Conservation (phyloP, 2,888 invertebrate genomes). For the Macrophya annulata region DNA sequence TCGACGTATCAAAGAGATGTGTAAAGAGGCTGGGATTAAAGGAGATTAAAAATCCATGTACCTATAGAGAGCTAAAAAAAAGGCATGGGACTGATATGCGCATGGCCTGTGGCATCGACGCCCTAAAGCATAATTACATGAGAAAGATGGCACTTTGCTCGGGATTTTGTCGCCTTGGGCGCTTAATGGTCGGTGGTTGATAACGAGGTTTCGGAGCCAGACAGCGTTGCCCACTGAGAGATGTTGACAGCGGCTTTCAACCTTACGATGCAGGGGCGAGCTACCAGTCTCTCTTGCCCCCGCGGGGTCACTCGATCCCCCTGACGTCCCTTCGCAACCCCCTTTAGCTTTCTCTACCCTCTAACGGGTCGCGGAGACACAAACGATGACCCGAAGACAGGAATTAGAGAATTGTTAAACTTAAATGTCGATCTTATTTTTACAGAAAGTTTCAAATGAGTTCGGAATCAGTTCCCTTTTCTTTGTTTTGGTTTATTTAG, state of each 20-base stretch:
- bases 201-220: constrained; percentile 78
- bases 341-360: neutral
- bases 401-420: neutral
- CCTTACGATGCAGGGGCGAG: constrained; percentile 68
- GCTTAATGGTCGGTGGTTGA: constrained; percentile 79
- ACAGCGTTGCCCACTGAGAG: constrained; percentile 78
- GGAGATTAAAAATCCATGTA: neutral
- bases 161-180: constrained; percentile 79
- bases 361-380: neutral
- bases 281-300: constrained; percentile 53
- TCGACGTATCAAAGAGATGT: neutral
- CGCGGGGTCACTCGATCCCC: constrained; percentile 50
- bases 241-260: constrained; percentile 80
- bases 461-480: neutral
- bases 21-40: neutral
- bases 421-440: neutral
- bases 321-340: neutral
- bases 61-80: neutral
- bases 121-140: constrained; percentile 76
- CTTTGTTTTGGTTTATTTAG: neutral
- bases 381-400: neutral
- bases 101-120: constrained; percentile 70
- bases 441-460: neutral
- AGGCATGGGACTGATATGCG: constrained; percentile 23
- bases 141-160: constrained; percentile 79